Evolutionary conservation across 1,140 invertebrate genomes (phyloP).

Genomic region (Melipona quadrifasciata): DNA sequence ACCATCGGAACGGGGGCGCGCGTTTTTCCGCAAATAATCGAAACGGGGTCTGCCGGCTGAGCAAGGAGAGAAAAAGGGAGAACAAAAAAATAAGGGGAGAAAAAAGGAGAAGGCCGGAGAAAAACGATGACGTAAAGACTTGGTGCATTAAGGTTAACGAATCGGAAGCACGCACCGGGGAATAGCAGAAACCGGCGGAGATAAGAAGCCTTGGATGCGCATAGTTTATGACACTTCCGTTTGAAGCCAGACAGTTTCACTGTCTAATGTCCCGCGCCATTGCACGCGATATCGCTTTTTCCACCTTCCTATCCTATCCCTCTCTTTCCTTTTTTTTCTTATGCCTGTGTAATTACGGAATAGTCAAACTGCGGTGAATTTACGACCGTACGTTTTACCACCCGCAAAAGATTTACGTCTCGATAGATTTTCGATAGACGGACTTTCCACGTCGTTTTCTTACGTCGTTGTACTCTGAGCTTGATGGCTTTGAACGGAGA

Average conservation of each 20-base stretch:
- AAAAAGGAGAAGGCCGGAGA: background rate
- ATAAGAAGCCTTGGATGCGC: conserved; percentile 58
- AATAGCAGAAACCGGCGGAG: conserved; percentile 45
- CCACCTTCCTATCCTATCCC: no score
- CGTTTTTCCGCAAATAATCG: conserved; percentile 42
- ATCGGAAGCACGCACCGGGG: conserved; percentile 58
- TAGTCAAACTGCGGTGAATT: no score
- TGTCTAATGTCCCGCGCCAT: conserved; percentile 50
- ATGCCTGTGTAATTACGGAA: no score
- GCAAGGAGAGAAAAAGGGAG: background rate
- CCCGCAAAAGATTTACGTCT: no score
- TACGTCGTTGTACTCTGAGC: no score
- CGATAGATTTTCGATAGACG: no score
- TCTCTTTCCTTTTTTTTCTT: no score
- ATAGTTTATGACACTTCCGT: conserved; percentile 65
- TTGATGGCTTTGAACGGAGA: no score
- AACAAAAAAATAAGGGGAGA: background rate
- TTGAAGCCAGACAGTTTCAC: conserved; percentile 35
- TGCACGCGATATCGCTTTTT: conserved; percentile 13
- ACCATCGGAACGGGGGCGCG: background rate
- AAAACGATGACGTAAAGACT: conserved; percentile 58
- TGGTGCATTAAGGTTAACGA: conserved; percentile 66
- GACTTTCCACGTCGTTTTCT: no score
- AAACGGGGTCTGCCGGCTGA: background rate
- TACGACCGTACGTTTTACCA: no score